phyloP scores from a whole-genome alignment of 2,888 invertebrate genomes.

The Chorisops tibialis region DNA sequence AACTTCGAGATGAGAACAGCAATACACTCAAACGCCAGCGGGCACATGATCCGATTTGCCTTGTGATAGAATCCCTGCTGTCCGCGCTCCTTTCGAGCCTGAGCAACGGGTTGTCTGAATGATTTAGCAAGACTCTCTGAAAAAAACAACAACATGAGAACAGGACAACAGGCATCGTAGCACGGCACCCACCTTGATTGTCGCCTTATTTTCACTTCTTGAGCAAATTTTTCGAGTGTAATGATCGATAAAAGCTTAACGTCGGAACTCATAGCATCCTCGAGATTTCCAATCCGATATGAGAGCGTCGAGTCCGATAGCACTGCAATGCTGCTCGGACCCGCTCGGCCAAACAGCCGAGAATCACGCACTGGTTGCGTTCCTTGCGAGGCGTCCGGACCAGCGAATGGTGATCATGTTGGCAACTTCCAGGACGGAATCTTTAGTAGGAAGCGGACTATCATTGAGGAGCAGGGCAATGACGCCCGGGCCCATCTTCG shows the following conservation, averaged over 20 bases:
- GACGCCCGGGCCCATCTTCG: constrained; percentile 79
- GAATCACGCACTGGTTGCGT: constrained; percentile 82
- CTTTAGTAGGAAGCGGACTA: constrained; percentile 80
- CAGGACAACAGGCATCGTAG: not conserved
- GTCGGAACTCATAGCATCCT: constrained; percentile 63
- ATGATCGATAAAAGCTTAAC: constrained; percentile 82
- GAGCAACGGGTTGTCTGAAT: constrained; percentile 64
- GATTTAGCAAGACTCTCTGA: constrained; percentile 58
- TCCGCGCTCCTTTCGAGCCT: constrained; percentile 65
- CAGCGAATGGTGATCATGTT: constrained; percentile 61
- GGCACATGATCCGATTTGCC: constrained; percentile 90
- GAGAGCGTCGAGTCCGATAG: constrained; percentile 73
- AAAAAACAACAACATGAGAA: constrained; percentile 18
- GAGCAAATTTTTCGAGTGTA: constrained; percentile 89
- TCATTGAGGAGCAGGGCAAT: constrained; percentile 87
- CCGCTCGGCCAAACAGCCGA: constrained; percentile 91
- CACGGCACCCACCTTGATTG: constrained; percentile 57
- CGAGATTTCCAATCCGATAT: constrained; percentile 77
- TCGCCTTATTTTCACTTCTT: constrained; percentile 83
- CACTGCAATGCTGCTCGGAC: constrained; percentile 80
- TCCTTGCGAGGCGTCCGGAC: constrained; percentile 60
- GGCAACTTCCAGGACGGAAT: constrained; percentile 61
- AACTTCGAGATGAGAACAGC: too few species aligned
- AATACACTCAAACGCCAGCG: constrained; percentile 87
- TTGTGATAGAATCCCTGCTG: constrained; percentile 62